Evolutionary conservation across 2,888 invertebrate species (phyloP).

Genomic region (Athalia rosae): DNA sequence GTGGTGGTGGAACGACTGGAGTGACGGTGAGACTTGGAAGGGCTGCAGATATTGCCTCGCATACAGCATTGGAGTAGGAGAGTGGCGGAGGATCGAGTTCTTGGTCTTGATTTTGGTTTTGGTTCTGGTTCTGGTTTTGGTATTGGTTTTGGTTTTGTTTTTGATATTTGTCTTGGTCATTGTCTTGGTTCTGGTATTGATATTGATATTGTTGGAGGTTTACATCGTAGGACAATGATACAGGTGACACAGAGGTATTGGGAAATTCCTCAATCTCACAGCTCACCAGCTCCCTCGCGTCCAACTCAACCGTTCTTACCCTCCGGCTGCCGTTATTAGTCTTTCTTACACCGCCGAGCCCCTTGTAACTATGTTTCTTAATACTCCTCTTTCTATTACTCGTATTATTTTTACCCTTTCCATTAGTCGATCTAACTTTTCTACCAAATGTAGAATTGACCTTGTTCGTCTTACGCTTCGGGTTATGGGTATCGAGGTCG

Average conservation of each 20-base stretch:
- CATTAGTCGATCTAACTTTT: conserved; percentile 24
- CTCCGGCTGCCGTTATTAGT: conserved; percentile 52
- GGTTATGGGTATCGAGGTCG: conserved; percentile 3
- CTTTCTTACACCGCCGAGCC: conserved; percentile 29
- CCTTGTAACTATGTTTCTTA: not conserved
- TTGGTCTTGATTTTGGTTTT: not conserved
- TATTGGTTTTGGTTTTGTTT: conserved; percentile 3
- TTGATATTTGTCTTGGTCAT: not conserved
- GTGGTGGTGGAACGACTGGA: conserved; percentile 33
- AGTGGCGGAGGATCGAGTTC: conserved; percentile 5
- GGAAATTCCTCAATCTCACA: conserved; percentile 57
- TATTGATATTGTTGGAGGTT: not conserved
- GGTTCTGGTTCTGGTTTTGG: conserved; percentile 7
- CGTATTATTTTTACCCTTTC: not conserved
- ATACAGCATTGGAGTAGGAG: conserved; percentile 46
- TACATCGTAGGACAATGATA: conserved; percentile 34
- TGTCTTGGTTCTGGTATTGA: not conserved
- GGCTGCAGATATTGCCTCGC: conserved; percentile 46
- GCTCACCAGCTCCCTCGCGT: conserved; percentile 60
- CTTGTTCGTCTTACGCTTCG: conserved; percentile 18
- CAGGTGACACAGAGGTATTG: conserved; percentile 31
- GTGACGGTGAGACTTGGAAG: conserved; percentile 46
- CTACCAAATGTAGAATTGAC: conserved; percentile 32
- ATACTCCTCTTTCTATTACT: too few relatives aligned
- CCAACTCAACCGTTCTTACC: conserved; percentile 59